Evolutionary conservation across 2,888 invertebrate species (phyloP).

Genomic region (Polylopha cassiicola): DNA sequence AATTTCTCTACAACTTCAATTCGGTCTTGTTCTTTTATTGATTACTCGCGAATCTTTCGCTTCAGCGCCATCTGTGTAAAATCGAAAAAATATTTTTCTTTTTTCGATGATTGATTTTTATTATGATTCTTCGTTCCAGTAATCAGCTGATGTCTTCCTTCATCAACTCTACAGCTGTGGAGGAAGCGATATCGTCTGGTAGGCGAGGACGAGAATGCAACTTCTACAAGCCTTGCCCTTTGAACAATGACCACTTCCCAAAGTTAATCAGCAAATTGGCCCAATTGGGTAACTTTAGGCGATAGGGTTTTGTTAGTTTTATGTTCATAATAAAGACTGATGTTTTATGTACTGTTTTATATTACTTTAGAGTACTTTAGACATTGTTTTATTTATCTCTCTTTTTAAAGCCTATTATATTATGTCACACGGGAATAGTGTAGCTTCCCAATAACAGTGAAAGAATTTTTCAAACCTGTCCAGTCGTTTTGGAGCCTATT

Average conservation of each 20-base stretch:
- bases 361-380: neutral
- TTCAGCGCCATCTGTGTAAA: no score
- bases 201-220: slow-evolving; percentile 58
- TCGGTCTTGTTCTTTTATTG: no score
- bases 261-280: slow-evolving; percentile 39
- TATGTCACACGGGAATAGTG: no score
- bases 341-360: neutral
- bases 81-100: neutral
- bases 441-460: no score
- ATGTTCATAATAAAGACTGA: slow-evolving; percentile 13
- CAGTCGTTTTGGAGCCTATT: no score
- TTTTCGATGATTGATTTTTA: neutral
- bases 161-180: slow-evolving; percentile 67
- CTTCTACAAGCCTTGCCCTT: slow-evolving; percentile 57
- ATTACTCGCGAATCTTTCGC: no score
- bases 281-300: slow-evolving; percentile 2
- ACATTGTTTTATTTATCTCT: no score
- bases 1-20: no score
- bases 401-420: no score
- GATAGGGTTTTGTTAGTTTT: neutral
- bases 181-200: slow-evolving; percentile 67
- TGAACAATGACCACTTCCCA: slow-evolving; percentile 43
- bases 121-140: slow-evolving; percentile 42
- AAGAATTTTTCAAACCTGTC: no score
- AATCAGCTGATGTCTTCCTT: slow-evolving; percentile 61